phyloP scores from a whole-genome alignment of 1,140 invertebrate species.

The Panagrolaimus sp. region DNA sequence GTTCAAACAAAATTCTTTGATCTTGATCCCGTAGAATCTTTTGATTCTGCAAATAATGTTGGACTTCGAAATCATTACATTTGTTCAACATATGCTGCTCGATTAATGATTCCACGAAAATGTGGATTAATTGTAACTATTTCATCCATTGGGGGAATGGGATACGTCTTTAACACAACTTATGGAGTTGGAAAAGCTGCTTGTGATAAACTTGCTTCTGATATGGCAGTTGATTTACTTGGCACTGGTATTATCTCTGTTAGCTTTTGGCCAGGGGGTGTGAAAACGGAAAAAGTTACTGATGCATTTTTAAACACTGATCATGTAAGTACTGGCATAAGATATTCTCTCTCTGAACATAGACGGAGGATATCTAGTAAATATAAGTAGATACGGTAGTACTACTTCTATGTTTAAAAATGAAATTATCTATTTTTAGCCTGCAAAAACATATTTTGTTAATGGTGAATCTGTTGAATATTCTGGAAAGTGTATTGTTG shows the following conservation, averaged over 20 bases:
- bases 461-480: constrained; percentile 8
- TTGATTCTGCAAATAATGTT: constrained; percentile 61
- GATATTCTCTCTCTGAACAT: no score
- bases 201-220: constrained; percentile 60
- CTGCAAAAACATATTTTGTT: neutral
- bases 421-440: constrained; percentile 13
- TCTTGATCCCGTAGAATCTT: constrained; percentile 39
- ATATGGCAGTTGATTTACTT: constrained; percentile 59
- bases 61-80: constrained; percentile 62
- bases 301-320: neutral
- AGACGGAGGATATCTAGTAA: no score
- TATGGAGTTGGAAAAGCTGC: constrained; percentile 51
- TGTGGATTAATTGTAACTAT: constrained; percentile 61
- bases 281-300: constrained; percentile 58
- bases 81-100: constrained; percentile 60
- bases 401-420: neutral
- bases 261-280: constrained; percentile 61
- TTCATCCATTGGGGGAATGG: constrained; percentile 60
- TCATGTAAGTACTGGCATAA: no score
- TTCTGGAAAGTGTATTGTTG: constrained; percentile 6
- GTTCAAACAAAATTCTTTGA: constrained; percentile 59
- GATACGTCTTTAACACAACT: constrained; percentile 60
- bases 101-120: constrained; percentile 59
- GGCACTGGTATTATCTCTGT: constrained; percentile 59
- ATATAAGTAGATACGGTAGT: no score